Evolutionary conservation across 2,797 vertebrate species (phyloP).

Genomic region (Coreius guichenoti): DNA sequence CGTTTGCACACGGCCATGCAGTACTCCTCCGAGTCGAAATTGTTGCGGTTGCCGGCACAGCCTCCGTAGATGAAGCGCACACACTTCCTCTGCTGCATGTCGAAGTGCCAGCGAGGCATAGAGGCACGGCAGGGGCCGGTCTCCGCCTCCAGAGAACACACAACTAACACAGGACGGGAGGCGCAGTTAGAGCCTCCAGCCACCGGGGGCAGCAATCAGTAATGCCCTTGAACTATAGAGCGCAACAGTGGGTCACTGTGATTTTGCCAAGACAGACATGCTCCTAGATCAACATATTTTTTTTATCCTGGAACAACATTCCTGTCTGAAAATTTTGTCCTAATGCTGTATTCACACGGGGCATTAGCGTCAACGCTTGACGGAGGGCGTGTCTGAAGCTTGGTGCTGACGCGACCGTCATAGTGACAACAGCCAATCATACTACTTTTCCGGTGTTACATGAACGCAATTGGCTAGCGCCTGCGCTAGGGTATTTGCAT

Average conservation of each 20-base stretch:
- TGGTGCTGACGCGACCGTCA: too few relatives aligned
- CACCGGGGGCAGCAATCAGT: constrained; percentile 44
- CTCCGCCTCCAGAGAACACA: constrained; percentile 96
- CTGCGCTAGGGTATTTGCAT: too few relatives aligned
- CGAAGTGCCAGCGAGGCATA: constrained; percentile 97
- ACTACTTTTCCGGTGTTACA: too few relatives aligned
- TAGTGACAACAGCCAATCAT: too few relatives aligned
- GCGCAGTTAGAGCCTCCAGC: constrained; percentile 72
- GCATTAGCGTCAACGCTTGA: too few relatives aligned
- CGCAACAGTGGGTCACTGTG: background rate
- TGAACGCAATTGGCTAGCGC: too few relatives aligned
- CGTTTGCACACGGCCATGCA: constrained; percentile 97
- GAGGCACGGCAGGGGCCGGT: constrained; percentile 94
- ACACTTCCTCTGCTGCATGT: constrained; percentile 90
- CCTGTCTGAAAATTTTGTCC: too few relatives aligned
- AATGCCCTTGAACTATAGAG: constrained; percentile 39
- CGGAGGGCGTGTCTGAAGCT: too few relatives aligned
- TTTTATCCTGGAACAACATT: too few relatives aligned
- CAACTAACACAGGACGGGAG: constrained; percentile 85
- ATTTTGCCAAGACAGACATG: too few relatives aligned
- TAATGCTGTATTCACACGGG: too few relatives aligned
- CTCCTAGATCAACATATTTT: too few relatives aligned
- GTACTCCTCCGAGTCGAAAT: constrained; percentile 99
- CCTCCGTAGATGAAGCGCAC: constrained; percentile 96
- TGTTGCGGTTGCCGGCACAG: constrained; percentile 99